Evolutionary conservation across 1,140 invertebrate species (phyloP), one percentile per base, ranked within the genome.

Genomic region (Rhynchophorus ferrugineus): DNA sequence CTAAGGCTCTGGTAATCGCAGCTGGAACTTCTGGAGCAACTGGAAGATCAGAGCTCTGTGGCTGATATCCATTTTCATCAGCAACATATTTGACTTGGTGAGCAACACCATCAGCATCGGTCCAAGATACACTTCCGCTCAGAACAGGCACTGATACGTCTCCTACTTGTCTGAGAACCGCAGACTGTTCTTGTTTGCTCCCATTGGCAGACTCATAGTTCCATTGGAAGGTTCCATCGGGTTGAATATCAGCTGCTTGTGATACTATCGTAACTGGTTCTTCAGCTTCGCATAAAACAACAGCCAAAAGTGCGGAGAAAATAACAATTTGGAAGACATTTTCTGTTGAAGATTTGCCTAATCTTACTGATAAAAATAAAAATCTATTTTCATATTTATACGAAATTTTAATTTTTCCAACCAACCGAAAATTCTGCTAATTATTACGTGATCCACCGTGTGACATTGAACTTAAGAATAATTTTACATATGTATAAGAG

Each of bases 11-110:
- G 18, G n/a, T 19, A 18, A 43, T 19, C 1, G 14, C 14, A 1
- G 41, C 18, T 16, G 41, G 41, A 11, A 43, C 17, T 6, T 20
- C 41, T 2, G 41, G 41, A 2, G 17, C 3, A 18, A 43, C 41
- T n/a, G 41, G 41, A 8, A 43, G 17, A 24, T 43, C 41, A 14
- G 41, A n/a, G 2, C 41, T 14, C 14, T 43, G 41, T 9, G 18
- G 14, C 5, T 20, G 17, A 18, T 11, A 16, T 14, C 41, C 41
- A 18, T 24, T 43, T 14, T 43, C 41, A 18, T 43, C 41, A n/a
- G 41, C 41, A 7, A 21, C 19, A 21, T 43, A 43, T 6, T 7
- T 2, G 1, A 24, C 11, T n/a, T 18, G 17, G 17, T 43, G 41
- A n/a, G 18, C 11, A 19, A 7, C 41, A 20, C 41, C 41, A 9